A percentile compares a stretch with the other conserved stretches of the same genome.
Evolutionary conservation across 2,113 vertebrate genomes (phyloP).

Genomic region (Falcunculus frontatus): DNA sequence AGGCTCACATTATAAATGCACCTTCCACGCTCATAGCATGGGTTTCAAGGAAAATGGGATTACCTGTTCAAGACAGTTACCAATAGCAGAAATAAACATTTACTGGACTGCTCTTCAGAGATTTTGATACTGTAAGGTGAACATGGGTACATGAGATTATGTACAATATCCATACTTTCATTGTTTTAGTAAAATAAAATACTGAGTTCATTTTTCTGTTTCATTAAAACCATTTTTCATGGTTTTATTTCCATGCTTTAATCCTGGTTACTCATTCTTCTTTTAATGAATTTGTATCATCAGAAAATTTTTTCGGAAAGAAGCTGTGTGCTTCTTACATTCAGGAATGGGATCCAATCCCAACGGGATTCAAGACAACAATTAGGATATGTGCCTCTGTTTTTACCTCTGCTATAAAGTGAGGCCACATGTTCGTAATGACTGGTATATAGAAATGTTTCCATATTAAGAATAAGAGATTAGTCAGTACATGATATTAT

Average conservation of each 20-base stretch:
- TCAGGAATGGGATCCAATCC: neutral
- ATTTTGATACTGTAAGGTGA: neutral
- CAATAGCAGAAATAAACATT: neutral
- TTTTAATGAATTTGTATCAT: neutral
- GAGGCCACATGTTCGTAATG: neutral
- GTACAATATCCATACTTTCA: neutral
- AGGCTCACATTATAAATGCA: neutral
- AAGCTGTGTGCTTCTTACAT: rapidly evolving
- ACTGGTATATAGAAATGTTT: neutral
- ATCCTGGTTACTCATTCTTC: neutral
- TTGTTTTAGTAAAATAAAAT: neutral
- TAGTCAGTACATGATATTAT: neutral
- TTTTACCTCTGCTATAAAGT: neutral
- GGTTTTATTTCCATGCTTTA: neutral
- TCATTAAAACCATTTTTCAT: no score
- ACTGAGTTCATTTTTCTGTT: neutral
- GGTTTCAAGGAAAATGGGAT: neutral
- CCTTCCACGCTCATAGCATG: neutral
- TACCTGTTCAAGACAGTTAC: neutral
- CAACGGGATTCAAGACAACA: neutral
- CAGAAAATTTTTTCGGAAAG: neutral
- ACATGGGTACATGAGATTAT: neutral
- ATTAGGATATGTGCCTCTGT: neutral
- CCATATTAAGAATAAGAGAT: neutral
- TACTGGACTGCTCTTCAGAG: neutral